Evolutionary conservation across 2,797 vertebrate genomes (phyloP).

Genomic region (Enteromius radiatus): DNA sequence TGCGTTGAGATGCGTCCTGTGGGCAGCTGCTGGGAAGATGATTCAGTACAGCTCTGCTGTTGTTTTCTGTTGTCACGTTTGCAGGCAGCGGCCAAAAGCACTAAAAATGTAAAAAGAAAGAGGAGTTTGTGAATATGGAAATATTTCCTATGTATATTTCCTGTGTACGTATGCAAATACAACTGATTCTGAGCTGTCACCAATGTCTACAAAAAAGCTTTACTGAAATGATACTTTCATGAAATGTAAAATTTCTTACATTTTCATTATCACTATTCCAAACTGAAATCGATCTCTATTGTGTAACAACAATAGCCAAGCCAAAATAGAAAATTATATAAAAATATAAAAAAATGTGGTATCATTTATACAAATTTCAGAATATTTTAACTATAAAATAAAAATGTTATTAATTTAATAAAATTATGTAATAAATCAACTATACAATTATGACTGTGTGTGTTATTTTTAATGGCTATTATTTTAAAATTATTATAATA

Average conservation of each 20-base stretch:
- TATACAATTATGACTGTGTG: background rate
- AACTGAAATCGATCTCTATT: background rate
- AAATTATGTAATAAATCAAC: background rate
- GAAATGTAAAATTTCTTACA: too few relatives aligned
- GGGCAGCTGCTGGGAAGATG: constrained; percentile 57
- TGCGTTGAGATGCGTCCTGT: too few relatives aligned
- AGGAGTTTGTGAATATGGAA: background rate
- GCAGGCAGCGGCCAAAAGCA: constrained; percentile 54
- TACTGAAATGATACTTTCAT: background rate
- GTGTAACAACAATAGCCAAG: background rate
- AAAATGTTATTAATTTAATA: too few relatives aligned
- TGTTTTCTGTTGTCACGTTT: constrained; percentile 64
- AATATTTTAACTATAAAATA: background rate
- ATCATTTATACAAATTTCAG: background rate
- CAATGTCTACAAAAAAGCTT: background rate
- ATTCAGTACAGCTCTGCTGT: constrained; percentile 56
- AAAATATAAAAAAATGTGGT: background rate
- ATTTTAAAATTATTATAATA: background rate
- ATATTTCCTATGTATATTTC: background rate
- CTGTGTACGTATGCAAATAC: background rate
- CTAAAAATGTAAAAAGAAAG: constrained; percentile 60
- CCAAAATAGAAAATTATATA: too few relatives aligned
- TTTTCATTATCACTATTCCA: background rate
- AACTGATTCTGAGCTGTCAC: background rate
- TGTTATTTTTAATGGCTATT: background rate